A percentile compares a stretch with the other conserved stretches of the same genome.
Conservation (phyloP, 2,888 invertebrate genomes). For the Tenodera sinensis region DNA sequence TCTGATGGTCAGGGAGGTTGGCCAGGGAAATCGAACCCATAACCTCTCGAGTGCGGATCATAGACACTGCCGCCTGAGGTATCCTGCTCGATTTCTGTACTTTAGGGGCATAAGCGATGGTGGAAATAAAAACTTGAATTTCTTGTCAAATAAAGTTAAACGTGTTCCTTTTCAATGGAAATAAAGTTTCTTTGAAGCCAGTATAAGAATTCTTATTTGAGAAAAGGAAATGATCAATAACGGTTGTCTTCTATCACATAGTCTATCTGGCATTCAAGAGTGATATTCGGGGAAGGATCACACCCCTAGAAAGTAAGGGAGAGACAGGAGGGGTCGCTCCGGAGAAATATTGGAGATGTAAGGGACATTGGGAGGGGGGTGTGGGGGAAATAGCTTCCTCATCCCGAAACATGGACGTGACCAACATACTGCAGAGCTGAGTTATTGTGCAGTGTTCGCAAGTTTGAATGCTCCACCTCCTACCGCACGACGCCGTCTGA, state of each 20-base stretch:
- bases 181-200: background rate
- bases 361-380: slow-evolving; percentile 15
- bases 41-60: no score
- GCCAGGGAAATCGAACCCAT: no score
- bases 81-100: no score
- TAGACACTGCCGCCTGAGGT: no score
- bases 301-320: background rate
- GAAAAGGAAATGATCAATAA: background rate
- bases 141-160: no score
- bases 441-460: slow-evolving; percentile 7
- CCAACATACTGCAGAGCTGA: background rate
- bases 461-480: background rate
- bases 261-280: background rate
- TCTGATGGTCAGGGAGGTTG: no score
- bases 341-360: slow-evolving; percentile 17
- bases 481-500: background rate
- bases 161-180: background rate
- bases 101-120: no score
- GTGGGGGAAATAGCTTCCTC: slow-evolving; percentile 8
- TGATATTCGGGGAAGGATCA: background rate
- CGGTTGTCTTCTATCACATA: background rate
- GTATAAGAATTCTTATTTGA: background rate
- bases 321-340: background rate
- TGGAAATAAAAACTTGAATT: no score
- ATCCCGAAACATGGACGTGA: slow-evolving; percentile 10